A percentile compares a stretch with the other conserved stretches of the same genome.
Conservation (phyloP, 2,888 invertebrate species). For the Papilio gigon region DNA sequence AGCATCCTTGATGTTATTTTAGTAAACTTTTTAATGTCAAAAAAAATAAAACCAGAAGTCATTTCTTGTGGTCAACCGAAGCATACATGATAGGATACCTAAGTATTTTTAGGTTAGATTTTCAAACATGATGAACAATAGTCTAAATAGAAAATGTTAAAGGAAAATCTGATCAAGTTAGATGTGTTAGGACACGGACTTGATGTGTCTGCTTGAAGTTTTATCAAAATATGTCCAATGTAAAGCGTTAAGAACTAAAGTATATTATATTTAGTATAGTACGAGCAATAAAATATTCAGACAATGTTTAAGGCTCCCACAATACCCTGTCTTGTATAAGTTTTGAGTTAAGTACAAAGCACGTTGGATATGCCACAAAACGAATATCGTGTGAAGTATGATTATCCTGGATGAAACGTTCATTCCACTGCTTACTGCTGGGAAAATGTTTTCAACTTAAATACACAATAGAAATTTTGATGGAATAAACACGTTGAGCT, state of each 20-base stretch:
- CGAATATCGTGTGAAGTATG: constrained; percentile 5
- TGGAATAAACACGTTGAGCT: background rate
- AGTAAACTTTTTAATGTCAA: background rate
- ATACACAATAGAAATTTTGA: background rate
- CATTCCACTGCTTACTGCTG: constrained; percentile 14
- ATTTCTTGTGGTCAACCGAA: background rate
- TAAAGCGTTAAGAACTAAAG: no score
- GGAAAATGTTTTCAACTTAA: background rate
- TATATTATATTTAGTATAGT: no score
- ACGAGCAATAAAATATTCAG: background rate
- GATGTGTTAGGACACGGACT: no score
- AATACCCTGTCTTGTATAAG: background rate
- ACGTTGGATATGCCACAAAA: background rate
- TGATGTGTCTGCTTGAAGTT: no score
- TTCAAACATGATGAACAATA: no score
- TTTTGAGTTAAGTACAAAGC: constrained; percentile 8
- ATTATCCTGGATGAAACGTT: constrained; percentile 3
- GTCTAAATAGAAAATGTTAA: no score
- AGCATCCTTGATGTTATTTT: background rate
- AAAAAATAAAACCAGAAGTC: background rate
- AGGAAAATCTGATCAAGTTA: no score
- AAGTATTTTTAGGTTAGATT: no score
- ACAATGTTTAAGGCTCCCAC: background rate
- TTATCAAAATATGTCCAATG: background rate
- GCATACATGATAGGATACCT: background rate